Conservation (phyloP, 2,888 invertebrate species). For the Buathra laborator region DNA sequence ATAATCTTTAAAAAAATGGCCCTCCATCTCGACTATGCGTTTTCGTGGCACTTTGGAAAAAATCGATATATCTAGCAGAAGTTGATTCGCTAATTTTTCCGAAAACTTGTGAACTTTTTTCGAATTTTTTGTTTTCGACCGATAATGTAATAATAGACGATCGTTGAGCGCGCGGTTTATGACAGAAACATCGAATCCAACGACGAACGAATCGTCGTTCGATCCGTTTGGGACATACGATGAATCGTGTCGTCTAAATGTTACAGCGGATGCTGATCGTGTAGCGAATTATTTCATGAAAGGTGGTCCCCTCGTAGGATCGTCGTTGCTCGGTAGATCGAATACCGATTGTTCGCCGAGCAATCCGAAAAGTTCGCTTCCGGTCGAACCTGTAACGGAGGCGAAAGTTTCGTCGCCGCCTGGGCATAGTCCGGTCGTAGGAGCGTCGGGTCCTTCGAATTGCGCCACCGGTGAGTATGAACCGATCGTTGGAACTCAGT, state of each 20-base stretch:
- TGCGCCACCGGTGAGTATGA: neutral
- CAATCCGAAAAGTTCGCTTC: constrained; percentile 8
- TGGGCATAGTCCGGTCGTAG: neutral
- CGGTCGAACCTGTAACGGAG: neutral
- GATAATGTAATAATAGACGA: neutral
- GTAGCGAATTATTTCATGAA: constrained; percentile 79
- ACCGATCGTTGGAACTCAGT: constrained; percentile 32
- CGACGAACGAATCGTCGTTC: neutral
- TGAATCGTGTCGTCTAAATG: neutral
- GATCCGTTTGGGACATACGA: neutral
- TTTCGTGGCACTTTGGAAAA: no score
- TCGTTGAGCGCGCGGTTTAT: neutral
- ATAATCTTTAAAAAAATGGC: no score
- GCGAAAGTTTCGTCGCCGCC: neutral
- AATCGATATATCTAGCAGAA: no score
- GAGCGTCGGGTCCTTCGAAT: neutral
- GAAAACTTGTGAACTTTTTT: no score
- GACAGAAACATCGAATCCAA: neutral
- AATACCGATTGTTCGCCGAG: constrained; percentile 1
- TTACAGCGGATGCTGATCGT: constrained; percentile 76
- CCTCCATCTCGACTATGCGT: no score
- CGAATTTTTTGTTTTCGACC: no score
- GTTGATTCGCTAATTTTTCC: no score
- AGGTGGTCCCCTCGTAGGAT: constrained; percentile 74
- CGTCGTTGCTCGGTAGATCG: constrained; percentile 46